Evolutionary conservation across 2,888 invertebrate genomes (phyloP).

Genomic region (Lysandra coridon): DNA sequence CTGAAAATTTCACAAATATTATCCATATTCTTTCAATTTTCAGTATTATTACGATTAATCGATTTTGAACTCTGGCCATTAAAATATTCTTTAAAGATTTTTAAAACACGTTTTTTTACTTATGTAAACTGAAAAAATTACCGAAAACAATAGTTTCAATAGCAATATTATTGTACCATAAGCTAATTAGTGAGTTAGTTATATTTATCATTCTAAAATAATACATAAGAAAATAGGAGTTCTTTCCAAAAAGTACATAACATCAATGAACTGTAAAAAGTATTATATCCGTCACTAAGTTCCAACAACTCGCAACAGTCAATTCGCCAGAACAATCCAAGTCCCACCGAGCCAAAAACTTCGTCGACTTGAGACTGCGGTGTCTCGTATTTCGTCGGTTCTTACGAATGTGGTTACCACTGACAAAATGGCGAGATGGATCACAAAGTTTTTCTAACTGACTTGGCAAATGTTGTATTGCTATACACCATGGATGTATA

Average conservation of each 20-base stretch:
- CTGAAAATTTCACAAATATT: no score
- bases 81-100: no score
- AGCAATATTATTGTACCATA: no score
- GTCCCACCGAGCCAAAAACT: constrained; percentile 6
- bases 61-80: no score
- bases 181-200: no score
- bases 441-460: neutral
- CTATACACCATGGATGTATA: no score
- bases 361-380: constrained; percentile 26
- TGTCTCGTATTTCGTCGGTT: constrained; percentile 1
- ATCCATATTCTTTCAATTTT: no score
- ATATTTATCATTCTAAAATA: neutral
- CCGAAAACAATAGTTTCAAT: no score
- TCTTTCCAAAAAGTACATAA: neutral
- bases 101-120: no score
- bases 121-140: no score
- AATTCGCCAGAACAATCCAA: constrained; percentile 18
- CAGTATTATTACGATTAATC: no score
- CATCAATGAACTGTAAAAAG: neutral
- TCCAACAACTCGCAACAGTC: neutral
- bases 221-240: neutral
- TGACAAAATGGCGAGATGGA: constrained; percentile 1
- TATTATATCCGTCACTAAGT: constrained; percentile 1
- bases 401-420: constrained; percentile 12
- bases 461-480: neutral